phyloP scores from a whole-genome alignment of 2,888 invertebrate species.

The Aethes cnicana region DNA sequence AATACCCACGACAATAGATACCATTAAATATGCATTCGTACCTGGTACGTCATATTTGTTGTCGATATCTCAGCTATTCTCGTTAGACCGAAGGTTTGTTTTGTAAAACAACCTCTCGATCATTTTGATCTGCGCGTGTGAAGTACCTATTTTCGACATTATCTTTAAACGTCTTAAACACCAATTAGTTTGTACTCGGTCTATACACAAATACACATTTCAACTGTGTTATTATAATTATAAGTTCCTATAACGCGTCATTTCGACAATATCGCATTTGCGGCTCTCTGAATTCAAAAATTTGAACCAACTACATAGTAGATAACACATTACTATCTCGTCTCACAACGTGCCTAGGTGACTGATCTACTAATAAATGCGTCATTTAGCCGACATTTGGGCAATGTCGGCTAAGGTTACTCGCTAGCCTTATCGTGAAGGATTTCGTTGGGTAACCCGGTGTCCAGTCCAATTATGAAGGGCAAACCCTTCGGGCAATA shows the following conservation, averaged over 20 bases:
- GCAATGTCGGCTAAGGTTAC: constrained; percentile 11
- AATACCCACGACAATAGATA: no score
- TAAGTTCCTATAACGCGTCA: constrained; percentile 1
- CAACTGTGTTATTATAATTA: not conserved
- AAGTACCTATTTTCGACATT: constrained; percentile 14
- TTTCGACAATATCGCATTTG: no score
- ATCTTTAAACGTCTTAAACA: constrained; percentile 19
- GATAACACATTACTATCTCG: constrained; percentile 13
- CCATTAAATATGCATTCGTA: not conserved
- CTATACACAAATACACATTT: not conserved
- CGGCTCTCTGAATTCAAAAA: constrained; percentile 13
- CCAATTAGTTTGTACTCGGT: not conserved
- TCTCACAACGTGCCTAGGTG: constrained; percentile 9
- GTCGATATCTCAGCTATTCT: constrained; percentile 30
- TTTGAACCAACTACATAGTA: constrained; percentile 1
- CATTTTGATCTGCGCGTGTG: constrained; percentile 26
- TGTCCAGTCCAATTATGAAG: no score
- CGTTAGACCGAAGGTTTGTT: constrained; percentile 28
- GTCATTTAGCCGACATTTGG: constrained; percentile 1
- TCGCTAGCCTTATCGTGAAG: no score
- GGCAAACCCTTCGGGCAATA: no score
- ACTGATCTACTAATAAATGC: not conserved
- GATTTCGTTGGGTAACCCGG: no score
- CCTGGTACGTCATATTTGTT: not conserved
- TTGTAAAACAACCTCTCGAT: constrained; percentile 34